Percentiles rank a stretch among this genome's conserved stretches.
Evolutionary conservation across 2,113 vertebrate genomes (phyloP).

Genomic region (Lates calcarifer): DNA sequence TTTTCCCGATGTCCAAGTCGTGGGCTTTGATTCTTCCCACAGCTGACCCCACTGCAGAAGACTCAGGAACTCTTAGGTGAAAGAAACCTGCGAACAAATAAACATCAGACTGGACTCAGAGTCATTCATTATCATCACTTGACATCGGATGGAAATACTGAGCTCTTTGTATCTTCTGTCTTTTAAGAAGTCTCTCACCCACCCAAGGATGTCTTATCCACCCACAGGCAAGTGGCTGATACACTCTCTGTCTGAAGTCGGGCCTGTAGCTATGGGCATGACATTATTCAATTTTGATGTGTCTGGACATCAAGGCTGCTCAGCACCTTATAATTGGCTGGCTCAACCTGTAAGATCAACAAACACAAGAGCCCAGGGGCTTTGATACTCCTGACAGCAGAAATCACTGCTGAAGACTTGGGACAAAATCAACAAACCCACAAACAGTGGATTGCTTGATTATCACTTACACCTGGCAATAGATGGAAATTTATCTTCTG

Average conservation of each 20-base stretch:
- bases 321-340: conserved; percentile 51
- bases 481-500: conserved; percentile 3
- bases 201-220: conserved; percentile 29
- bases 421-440: conserved; percentile 12
- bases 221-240: conserved; percentile 43
- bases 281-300: conserved; percentile 63
- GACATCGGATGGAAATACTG: conserved; percentile 25
- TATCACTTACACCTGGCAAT: conserved; percentile 25
- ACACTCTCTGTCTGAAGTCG: conserved; percentile 54
- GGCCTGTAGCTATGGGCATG: conserved; percentile 44
- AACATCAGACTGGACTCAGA: conserved; percentile 21
- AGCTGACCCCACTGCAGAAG: conserved; percentile 90
- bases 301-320: conserved; percentile 59
- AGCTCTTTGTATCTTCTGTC: conserved; percentile 31
- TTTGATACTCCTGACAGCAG: conserved; percentile 17
- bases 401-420: neutral
- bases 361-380: conserved; percentile 28
- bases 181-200: conserved; percentile 15
- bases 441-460: conserved; percentile 48
- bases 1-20: conserved; percentile 94
- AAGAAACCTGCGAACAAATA: conserved; percentile 89
- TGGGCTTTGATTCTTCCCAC: conserved; percentile 97
- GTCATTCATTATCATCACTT: conserved; percentile 36
- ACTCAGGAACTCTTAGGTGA: conserved; percentile 95
- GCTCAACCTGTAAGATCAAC: conserved; percentile 45